Evolutionary conservation across 2,888 invertebrate species (phyloP).

Genomic region (Frankliniella fusca): DNA sequence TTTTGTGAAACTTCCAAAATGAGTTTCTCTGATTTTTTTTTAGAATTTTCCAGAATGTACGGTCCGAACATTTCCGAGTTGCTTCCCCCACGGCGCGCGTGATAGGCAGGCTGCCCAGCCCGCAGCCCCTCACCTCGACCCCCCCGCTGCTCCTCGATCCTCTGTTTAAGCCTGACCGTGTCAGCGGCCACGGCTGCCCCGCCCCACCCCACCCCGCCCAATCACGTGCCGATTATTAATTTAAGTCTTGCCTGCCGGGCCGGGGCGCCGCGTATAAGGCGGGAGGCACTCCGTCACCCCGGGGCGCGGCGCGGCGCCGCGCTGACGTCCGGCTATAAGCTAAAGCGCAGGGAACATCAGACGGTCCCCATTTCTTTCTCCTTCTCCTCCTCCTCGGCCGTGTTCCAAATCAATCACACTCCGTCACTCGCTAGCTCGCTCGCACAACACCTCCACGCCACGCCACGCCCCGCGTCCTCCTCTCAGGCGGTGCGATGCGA

Average conservation of each 20-base stretch:
- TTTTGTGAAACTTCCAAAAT: too few species aligned
- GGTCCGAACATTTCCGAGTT: too few species aligned
- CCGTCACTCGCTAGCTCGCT: too few species aligned
- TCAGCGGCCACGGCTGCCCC: neutral
- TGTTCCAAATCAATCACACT: too few species aligned
- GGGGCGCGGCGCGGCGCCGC: slow-evolving; percentile 47
- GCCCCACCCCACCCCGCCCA: neutral
- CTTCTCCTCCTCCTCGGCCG: neutral
- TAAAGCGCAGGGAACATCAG: neutral
- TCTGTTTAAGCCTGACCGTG: too few species aligned
- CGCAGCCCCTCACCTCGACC: neutral
- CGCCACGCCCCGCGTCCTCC: neutral
- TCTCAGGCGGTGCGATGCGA: neutral
- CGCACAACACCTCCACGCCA: neutral
- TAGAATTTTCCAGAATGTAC: too few species aligned
- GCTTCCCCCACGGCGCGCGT: too few species aligned
- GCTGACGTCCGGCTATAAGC: neutral
- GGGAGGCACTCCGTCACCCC: neutral
- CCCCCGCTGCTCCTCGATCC: too few species aligned
- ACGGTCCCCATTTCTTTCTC: neutral
- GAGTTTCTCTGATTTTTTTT: too few species aligned
- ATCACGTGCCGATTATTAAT: neutral
- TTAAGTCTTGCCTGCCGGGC: neutral
- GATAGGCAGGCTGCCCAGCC: neutral
- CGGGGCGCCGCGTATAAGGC: too few species aligned